These are phyloP conservation scores for Steinernema hermaphroditum DNA, from an alignment of 2,888 invertebrate genomes.

Conservation along the genomic window DNA sequence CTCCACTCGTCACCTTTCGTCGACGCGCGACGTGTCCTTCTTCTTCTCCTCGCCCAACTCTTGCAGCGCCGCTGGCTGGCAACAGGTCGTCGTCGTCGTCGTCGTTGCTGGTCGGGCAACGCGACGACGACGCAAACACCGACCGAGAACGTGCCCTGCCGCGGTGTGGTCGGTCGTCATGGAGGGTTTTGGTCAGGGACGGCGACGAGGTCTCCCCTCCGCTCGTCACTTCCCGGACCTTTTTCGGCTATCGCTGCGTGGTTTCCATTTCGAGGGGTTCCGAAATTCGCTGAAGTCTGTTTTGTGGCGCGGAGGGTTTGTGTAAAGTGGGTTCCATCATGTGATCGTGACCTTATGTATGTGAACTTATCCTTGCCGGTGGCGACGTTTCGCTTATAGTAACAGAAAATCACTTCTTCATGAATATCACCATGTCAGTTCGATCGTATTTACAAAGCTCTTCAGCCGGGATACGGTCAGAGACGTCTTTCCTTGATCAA, in stretches of 20 bases:
- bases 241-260: not conserved
- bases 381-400: too few species aligned
- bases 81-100: constrained; percentile 10
- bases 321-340: constrained; percentile 2
- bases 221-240: not conserved
- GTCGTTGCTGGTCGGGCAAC: not conserved
- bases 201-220: not conserved
- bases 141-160: not conserved
- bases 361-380: not conserved
- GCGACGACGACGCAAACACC: not conserved
- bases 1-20: not conserved
- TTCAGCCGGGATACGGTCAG: too few species aligned
- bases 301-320: not conserved
- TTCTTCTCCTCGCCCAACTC: constrained; percentile 17
- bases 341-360: not conserved
- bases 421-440: too few species aligned
- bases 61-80: constrained; percentile 21
- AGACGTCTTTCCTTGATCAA: too few species aligned
- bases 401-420: too few species aligned
- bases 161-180: constrained; percentile 32
- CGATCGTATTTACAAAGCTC: too few species aligned
- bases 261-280: not conserved
- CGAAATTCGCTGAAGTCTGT: not conserved
- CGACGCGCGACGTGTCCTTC: constrained; percentile 21
- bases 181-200: constrained; percentile 17